Evolutionary conservation across 2,113 vertebrate genomes (phyloP), one percentile per base, ranked within the genome.

Genomic region (Rhinogobius similis): DNA sequence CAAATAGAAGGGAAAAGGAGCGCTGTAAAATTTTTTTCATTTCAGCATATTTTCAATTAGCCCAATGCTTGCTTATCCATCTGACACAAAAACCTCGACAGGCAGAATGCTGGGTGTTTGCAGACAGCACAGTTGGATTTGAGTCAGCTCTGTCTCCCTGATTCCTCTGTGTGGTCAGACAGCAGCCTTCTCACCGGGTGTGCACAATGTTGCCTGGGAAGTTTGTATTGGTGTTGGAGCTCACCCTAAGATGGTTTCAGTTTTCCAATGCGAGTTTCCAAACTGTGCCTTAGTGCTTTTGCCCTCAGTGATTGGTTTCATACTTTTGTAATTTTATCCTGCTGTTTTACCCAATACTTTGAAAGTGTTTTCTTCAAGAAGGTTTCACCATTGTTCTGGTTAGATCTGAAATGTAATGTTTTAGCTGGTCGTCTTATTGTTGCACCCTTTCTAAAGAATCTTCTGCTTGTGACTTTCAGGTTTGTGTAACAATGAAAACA

Each of bases 151-250:
- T 73, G 18, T 1, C 58, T 50, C 32, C 32, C 82, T 46, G 8
- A 46, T 36, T 81, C 83, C 32, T 36, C 67, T 82, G 79, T 88
- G 79, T 82, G 86, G 81, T 85, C 79, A 82, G 63, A 76, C 70
- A 70, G 79, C 77, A 84, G 2, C 75, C 50, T 67, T 83, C 48
- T 5, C 56, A 63, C 50, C 41, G 12, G 78, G 69, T 78, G 76
- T 46, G 43, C 43, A 41, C 10, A 53, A 52, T 48, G 26, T 18
- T 75, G 36, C 24, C 62, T 77, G 77, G 62, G 73, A 55, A 76
- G 56, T 27, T 65, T 71, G 62, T 5, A 6, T 46, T 26, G 61
- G 50, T 78, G 48, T 38, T 71, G 69, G 70, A 63, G 39, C 53
- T 70, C 56, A 38, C 70, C 52, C 72, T 67, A 65, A 62, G 74